phyloP scores from a whole-genome alignment of 2,113 vertebrate genomes.

The Chaenocephalus aceratus region DNA sequence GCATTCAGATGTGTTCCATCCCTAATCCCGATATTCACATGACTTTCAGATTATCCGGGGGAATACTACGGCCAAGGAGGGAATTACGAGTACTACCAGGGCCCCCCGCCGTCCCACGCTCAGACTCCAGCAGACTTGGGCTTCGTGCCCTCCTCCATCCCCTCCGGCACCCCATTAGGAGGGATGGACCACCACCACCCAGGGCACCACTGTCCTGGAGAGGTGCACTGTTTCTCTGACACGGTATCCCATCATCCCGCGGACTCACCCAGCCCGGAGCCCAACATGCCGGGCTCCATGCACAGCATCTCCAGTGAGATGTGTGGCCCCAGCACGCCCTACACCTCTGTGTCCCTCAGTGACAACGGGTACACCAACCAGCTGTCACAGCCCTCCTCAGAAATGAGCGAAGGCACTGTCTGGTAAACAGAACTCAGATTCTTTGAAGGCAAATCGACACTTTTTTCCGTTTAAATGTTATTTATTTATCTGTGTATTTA shows the following conservation, averaged over 20 bases:
- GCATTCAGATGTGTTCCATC: not conserved
- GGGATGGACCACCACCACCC: constrained; percentile 91
- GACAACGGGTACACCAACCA: constrained; percentile 94
- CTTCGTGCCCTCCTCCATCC: constrained; percentile 93
- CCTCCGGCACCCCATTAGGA: constrained; percentile 92
- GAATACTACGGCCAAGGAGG: constrained; percentile 95
- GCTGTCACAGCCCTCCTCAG: constrained; percentile 93
- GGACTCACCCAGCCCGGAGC: constrained; percentile 97
- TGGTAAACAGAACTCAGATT: constrained; percentile 86
- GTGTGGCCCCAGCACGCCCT: constrained; percentile 92
- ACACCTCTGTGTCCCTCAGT: constrained; percentile 92
- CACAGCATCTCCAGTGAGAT: constrained; percentile 95
- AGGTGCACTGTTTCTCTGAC: constrained; percentile 94
- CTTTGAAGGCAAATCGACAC: constrained; percentile 55
- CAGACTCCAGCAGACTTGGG: constrained; percentile 96
- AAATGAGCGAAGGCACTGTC: constrained; percentile 96
- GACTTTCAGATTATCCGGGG: constrained; percentile 90
- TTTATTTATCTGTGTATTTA: constrained; percentile 59
- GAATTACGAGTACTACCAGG: constrained; percentile 98
- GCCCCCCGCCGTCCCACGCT: constrained; percentile 93
- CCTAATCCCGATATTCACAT: constrained; percentile 25
- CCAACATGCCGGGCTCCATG: constrained; percentile 90
- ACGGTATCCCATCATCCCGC: constrained; percentile 90
- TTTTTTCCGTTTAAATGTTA: constrained; percentile 43
- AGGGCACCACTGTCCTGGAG: constrained; percentile 91